phyloP scores from a whole-genome alignment of 1,140 invertebrate genomes.

The Drosophila kikkawai region DNA sequence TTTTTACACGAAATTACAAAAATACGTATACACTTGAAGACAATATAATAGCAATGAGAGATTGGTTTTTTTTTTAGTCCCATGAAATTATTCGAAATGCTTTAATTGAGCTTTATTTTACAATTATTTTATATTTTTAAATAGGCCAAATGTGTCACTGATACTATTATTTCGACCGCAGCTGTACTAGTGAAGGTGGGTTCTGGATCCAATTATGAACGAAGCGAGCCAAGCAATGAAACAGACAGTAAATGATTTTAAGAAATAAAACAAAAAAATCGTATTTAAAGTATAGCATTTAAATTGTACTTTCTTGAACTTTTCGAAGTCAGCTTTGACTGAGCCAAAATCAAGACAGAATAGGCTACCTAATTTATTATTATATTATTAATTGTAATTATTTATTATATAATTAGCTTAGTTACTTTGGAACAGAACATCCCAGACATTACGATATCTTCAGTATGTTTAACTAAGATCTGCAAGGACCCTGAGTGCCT shows the following conservation, averaged over 20 bases:
- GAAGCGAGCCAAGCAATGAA: not conserved
- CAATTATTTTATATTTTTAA: not conserved
- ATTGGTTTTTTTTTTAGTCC: too few species aligned
- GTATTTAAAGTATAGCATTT: not conserved
- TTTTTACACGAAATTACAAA: slow-evolving; percentile 10
- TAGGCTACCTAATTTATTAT: too few species aligned
- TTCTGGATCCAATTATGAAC: slow-evolving; percentile 9
- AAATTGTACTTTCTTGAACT: not conserved
- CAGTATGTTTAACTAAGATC: too few species aligned
- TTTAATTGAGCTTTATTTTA: not conserved
- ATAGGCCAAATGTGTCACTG: fast-evolving
- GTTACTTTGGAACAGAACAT: too few species aligned
- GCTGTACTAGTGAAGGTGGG: not conserved
- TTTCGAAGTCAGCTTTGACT: not conserved
- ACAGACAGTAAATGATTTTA: not conserved
- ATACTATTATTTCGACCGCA: not conserved
- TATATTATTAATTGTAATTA: too few species aligned
- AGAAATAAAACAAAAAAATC: not conserved
- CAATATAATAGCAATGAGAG: not conserved
- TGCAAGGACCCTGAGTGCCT: too few species aligned
- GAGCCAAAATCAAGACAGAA: not conserved
- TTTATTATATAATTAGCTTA: too few species aligned
- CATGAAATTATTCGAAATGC: too few species aligned
- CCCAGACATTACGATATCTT: too few species aligned
- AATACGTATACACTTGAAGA: not conserved